These are phyloP conservation scores for Pogonocichla stellata DNA, from an alignment of 2,113 vertebrate genomes.

Conservation along the genomic window DNA sequence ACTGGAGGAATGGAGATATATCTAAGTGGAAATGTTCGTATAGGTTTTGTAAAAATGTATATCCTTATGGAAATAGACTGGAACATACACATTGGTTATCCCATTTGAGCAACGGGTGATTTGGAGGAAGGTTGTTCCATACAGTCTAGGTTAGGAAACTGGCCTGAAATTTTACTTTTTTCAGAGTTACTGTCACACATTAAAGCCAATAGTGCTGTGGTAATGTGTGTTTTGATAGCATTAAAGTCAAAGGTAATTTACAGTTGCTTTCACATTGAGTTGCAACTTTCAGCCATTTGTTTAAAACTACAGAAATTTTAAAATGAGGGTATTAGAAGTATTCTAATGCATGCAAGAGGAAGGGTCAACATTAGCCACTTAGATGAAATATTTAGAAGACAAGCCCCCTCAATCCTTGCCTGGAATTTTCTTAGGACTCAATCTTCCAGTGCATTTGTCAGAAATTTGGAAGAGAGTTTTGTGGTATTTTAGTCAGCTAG, in stretches of 20 bases:
- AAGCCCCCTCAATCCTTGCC: not conserved
- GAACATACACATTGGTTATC: not conserved
- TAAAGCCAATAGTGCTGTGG: not conserved
- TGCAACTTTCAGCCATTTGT: not conserved
- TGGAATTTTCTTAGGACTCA: not conserved
- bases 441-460: not conserved
- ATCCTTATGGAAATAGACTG: not conserved
- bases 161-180: not conserved
- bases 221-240: not conserved
- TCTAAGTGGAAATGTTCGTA: not conserved
- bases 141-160: not conserved
- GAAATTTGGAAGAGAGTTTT: not conserved
- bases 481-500: not conserved
- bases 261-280: not conserved
- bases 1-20: not conserved
- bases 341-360: not conserved
- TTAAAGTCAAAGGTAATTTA: not conserved
- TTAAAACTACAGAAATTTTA: not conserved
- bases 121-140: not conserved
- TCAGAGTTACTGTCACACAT: not conserved
- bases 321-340: not conserved
- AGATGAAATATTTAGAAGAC: not conserved
- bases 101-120: not conserved
- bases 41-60: not conserved
- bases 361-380: not conserved